Base-by-base conservation (phyloP, 1,140 invertebrate genomes). In the Hyles vespertilio region DNA sequence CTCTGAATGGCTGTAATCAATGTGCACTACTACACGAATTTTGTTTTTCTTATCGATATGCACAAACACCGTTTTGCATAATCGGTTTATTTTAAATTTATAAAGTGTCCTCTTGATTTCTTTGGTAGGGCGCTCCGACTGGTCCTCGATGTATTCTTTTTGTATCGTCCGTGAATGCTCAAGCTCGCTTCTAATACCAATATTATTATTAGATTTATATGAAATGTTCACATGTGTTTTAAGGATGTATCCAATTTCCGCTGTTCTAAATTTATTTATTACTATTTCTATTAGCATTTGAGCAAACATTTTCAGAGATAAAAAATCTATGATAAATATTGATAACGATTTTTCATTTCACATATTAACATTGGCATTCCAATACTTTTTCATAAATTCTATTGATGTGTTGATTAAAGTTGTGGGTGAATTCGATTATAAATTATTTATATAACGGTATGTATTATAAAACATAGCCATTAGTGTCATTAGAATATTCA, bases 71-170 rank as follows among this genome's bases (percentile, higher is more conserved):
- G 68, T 74, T 80, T 81, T 77, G 77, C 77, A 81, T 84, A 84
- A 84, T 84, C 79, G 76, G 72, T 79, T 80, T 81, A 79, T 81
- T 81, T 78, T 73, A 72, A 75, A 78, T 67, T 66, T 72, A 75
- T 77, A 76, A 76, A 74, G 63, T 74, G 70, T 72, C 67, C 65
- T 68, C 65, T 55, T 47, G 59, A 70, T 62, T 63, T 63, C 58
- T 61, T 63, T 56, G 58, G 53, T 44, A 59, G 57, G 58, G 59
- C 59, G 65, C 56, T 55, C 61, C 68, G 70, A 76, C 74, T 70
- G 70, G 72, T 73, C 58, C 54, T 59, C 53, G 63, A 63, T 73
- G 72, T 72, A 69, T 71, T 65, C 66, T 69, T 61, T 48, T 48
- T 54, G 65, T 64, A 61, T 63, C 61, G 58, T 63, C 54, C 58